Base-by-base conservation (phyloP, 2,797 vertebrate species). In the Protosalanx chinensis region DNA sequence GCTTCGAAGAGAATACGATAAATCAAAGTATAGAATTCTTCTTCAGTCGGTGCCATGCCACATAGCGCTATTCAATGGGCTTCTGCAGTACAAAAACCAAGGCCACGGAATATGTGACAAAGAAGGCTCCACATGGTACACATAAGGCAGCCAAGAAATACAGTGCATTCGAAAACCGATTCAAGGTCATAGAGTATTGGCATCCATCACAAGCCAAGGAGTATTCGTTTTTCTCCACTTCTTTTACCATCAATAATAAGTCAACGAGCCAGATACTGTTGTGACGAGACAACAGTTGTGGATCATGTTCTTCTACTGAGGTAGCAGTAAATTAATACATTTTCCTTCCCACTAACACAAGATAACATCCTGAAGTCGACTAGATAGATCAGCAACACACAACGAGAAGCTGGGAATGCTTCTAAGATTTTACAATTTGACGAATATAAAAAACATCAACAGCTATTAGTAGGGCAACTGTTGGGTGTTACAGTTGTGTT, bases 1-100 rank as follows among this genome's bases (percentile, higher is more conserved):
- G 81, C 81, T 80, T 85, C 86, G 84, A 86, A 83, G 83, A 82
- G 72, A 86, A 81, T 82, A 82, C 73, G 85, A 81, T 82, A 82
- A 82, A 79, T 83, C 85, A 69, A 68, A 56, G 59, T 60, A 10
- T 70, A 72, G 78, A 84, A 86, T 86, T 68, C 67, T 68, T 82
- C 67, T 80, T 79, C 23, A 83, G 83, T n/a, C 72, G 79, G 73
- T 53, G 46, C 71, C 72, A 85, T 81, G 81, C 80, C 76, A 84
- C 71, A 84, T 72, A 79, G 72, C 82, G 74, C 78, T 81, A 83
- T 80, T 81, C 82, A 75, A 76, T 81, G 76, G 51, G 10, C 51
- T 76, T 85, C 85, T 83, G 81, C 72, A 81, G 82, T 81, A 16
- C 30, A 30, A 71, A 81, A 72, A 74, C 76, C 60, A 81, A 79